Conservation (phyloP, 1,140 invertebrate species). For the Triops longicaudatus region DNA sequence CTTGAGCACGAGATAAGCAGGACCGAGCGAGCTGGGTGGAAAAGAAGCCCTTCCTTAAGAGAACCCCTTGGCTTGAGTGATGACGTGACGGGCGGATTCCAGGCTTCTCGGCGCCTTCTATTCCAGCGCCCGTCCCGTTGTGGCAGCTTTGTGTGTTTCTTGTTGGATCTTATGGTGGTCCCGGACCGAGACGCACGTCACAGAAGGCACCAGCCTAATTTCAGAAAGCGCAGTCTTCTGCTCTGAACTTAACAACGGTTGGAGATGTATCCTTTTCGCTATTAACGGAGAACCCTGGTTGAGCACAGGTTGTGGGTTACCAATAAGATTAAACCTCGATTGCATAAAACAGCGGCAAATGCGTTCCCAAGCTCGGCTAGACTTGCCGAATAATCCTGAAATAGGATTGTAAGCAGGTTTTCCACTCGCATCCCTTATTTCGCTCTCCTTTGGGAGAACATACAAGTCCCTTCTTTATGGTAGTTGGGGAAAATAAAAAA, state of each 20-base stretch:
- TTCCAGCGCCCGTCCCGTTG: not conserved
- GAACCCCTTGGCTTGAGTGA: conserved; percentile 1
- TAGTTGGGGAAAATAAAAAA: conserved; percentile 5
- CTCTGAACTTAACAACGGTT: not conserved
- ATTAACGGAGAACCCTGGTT: no score
- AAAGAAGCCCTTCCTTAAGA: not conserved
- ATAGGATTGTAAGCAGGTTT: not conserved
- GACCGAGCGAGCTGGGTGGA: not conserved
- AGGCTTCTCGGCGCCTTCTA: not conserved
- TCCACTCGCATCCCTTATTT: not conserved
- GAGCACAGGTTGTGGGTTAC: no score
- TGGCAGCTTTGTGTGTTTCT: not conserved
- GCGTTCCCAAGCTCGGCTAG: not conserved
- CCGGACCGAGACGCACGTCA: not conserved
- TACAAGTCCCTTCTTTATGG: conserved; percentile 11
- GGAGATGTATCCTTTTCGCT: no score
- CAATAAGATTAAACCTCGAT: no score
- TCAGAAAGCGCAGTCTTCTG: not conserved
- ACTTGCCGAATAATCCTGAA: not conserved
- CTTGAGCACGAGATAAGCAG: no score
- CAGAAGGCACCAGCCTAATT: not conserved
- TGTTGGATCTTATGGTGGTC: not conserved
- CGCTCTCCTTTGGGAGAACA: not conserved
- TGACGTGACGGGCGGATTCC: conserved; percentile 4
- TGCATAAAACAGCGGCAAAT: no score